phyloP scores from a whole-genome alignment of 2,888 invertebrate genomes.

The Plemyria rubiginata region DNA sequence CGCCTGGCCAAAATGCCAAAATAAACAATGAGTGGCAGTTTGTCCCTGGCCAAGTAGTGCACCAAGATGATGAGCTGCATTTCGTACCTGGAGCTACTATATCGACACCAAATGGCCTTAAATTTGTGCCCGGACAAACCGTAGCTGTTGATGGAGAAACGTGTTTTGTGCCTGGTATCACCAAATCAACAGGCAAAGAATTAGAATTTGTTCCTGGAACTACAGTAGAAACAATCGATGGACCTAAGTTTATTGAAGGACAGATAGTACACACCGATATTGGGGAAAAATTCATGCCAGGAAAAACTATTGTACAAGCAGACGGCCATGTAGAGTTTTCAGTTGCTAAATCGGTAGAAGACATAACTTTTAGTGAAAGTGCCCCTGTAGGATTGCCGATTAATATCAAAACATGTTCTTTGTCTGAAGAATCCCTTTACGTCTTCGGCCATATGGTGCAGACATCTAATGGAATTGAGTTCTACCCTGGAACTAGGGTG shows the following conservation, averaged over 20 bases:
- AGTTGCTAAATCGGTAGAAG: slow-evolving; percentile 83
- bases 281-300: slow-evolving; percentile 87
- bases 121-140: slow-evolving; percentile 88
- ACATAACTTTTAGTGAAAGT: slow-evolving; percentile 83
- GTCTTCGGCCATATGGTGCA: slow-evolving; percentile 89
- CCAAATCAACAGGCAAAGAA: slow-evolving; percentile 72
- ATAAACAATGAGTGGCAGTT: slow-evolving; percentile 86
- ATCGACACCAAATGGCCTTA: slow-evolving; percentile 85
- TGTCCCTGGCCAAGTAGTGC: slow-evolving; percentile 86
- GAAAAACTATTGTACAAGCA: slow-evolving; percentile 79
- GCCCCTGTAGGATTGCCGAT: slow-evolving; percentile 84
- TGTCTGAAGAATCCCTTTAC: slow-evolving; percentile 80
- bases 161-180: slow-evolving; percentile 86
- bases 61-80: slow-evolving; percentile 81
- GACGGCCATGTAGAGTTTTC: slow-evolving; percentile 85
- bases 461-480: slow-evolving; percentile 87
- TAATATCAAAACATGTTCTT: slow-evolving; percentile 81
- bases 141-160: slow-evolving; percentile 78
- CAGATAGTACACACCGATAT: slow-evolving; percentile 85
- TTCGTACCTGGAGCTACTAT: slow-evolving; percentile 88
- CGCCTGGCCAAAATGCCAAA: slow-evolving; percentile 86
- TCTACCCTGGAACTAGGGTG: slow-evolving; percentile 85
- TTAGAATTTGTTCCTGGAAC: slow-evolving; percentile 86
- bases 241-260: slow-evolving; percentile 87
- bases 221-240: slow-evolving; percentile 86